A percentile compares a stretch with the other conserved stretches of the same genome.
Evolutionary conservation across 2,113 vertebrate genomes (phyloP).

Genomic region (Platycercus adscitus): DNA sequence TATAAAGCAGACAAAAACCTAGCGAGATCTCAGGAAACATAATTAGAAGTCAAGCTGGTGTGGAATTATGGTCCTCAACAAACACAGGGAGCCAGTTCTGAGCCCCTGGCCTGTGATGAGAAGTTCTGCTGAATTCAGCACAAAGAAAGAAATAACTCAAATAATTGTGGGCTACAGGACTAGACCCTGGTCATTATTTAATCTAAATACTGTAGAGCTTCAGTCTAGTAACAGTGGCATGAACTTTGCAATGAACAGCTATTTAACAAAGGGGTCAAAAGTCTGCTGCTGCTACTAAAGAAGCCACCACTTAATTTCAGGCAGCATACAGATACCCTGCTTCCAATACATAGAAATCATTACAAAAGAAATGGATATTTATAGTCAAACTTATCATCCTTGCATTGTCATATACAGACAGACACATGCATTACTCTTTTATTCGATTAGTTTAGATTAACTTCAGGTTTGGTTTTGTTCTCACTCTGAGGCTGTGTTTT

Average conservation of each 20-base stretch:
- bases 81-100: background rate
- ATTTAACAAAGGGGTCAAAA: background rate
- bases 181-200: background rate
- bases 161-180: background rate
- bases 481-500: background rate
- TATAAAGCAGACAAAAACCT: conserved; percentile 22
- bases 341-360: background rate
- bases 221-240: background rate
- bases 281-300: background rate
- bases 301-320: background rate
- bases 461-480: background rate
- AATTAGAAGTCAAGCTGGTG: conserved; percentile 36
- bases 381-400: background rate
- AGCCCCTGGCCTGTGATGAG: background rate
- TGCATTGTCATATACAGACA: background rate
- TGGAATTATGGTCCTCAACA: background rate
- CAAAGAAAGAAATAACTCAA: background rate
- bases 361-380: background rate
- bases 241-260: background rate
- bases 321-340: background rate
- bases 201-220: background rate
- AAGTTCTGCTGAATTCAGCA: background rate
- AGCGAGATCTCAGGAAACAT: background rate
- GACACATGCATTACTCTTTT: background rate
- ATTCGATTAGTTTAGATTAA: background rate